These are phyloP conservation scores for Cavia porcellus DNA, from an alignment of 2,113 vertebrate genomes.

Conservation along the genomic window DNA sequence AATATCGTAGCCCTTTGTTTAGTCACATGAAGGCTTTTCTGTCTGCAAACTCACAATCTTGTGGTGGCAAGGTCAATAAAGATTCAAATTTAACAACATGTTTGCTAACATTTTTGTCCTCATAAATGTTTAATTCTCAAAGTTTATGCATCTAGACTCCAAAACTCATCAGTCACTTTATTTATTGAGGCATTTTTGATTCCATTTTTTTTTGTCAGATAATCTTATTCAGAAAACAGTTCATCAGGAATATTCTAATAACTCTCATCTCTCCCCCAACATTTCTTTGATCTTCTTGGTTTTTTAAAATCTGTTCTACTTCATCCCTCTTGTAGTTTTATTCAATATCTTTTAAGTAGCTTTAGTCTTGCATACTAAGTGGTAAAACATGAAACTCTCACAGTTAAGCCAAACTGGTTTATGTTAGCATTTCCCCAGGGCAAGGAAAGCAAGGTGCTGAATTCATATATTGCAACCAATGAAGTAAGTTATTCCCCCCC, in stretches of 20 bases:
- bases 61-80: neutral
- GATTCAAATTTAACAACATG: neutral
- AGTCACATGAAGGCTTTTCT: neutral
- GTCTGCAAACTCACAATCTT: neutral
- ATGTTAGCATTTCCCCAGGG: neutral
- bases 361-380: neutral
- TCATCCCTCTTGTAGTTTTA: neutral
- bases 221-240: neutral
- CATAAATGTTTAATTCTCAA: neutral
- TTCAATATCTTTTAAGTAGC: neutral
- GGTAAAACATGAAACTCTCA: neutral
- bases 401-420: neutral
- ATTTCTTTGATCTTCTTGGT: neutral
- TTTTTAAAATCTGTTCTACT: no score
- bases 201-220: constrained; percentile 10
- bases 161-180: neutral
- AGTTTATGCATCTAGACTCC: neutral
- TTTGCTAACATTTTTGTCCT: neutral
- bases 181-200: neutral
- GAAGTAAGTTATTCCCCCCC: neutral
- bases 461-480: neutral
- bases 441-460: neutral
- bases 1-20: neutral
- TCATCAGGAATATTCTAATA: constrained; percentile 21
- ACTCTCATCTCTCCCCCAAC: neutral